phyloP scores from a whole-genome alignment of 2,888 invertebrate species.

The Brachypalpus laphriformis region DNA sequence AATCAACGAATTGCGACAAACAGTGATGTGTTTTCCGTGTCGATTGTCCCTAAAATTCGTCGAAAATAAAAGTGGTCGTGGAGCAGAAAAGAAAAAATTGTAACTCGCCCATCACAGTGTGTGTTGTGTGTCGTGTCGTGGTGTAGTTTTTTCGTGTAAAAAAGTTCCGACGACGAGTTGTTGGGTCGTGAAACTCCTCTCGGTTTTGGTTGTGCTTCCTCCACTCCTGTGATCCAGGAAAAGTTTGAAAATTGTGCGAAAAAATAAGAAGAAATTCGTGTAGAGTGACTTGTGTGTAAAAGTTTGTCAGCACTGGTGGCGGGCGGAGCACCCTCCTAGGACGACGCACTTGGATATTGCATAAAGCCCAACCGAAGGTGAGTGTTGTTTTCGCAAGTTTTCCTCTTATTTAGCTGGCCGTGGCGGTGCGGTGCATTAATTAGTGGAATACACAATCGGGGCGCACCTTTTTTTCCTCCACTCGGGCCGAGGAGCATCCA shows the following conservation, averaged over 20 bases:
- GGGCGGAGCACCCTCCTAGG: slow-evolving; percentile 22
- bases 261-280: too few species aligned
- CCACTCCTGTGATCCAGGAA: slow-evolving; percentile 6
- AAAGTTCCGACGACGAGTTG: slow-evolving; percentile 53
- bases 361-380: slow-evolving; percentile 57
- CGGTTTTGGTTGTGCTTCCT: slow-evolving; percentile 30
- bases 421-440: slow-evolving; percentile 55
- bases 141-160: slow-evolving; percentile 42
- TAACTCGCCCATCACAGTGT: slow-evolving; percentile 57
- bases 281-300: too few species aligned
- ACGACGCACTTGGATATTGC: slow-evolving; percentile 50
- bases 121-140: slow-evolving; percentile 35
- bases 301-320: too few species aligned
- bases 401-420: not conserved
- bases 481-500: slow-evolving; percentile 26
- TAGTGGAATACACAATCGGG: slow-evolving; percentile 47
- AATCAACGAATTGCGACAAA: slow-evolving; percentile 9
- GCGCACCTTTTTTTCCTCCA: slow-evolving; percentile 73
- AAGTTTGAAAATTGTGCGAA: not conserved
- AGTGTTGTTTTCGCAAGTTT: slow-evolving; percentile 65
- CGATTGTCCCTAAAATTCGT: slow-evolving; percentile 50
- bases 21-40: slow-evolving; percentile 49
- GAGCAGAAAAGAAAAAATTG: slow-evolving; percentile 8
- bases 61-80: slow-evolving; percentile 20
- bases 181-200: slow-evolving; percentile 29